Evolutionary conservation across 2,888 invertebrate genomes (phyloP).

Genomic region (Aromia moschata): DNA sequence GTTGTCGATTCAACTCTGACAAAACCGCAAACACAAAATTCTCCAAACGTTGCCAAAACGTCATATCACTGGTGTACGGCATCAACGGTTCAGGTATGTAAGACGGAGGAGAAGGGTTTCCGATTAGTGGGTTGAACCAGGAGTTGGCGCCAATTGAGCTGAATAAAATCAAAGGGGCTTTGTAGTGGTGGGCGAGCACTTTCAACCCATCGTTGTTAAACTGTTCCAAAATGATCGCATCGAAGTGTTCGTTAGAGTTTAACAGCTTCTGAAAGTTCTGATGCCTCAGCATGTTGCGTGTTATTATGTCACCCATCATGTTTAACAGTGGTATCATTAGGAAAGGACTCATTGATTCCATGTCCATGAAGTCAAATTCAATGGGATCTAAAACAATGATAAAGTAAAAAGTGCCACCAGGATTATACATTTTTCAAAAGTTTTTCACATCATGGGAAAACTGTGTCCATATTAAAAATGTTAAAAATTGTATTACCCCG

Average conservation of each 20-base stretch:
- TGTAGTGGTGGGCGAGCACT: constrained; percentile 58
- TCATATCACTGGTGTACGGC: constrained; percentile 62
- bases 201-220: constrained; percentile 64
- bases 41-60: constrained; percentile 65
- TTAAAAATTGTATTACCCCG: too few relatives aligned
- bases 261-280: constrained; percentile 50
- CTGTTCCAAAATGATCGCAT: constrained; percentile 62
- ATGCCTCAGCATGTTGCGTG: constrained; percentile 44
- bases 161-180: constrained; percentile 57
- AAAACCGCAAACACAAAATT: constrained; percentile 60
- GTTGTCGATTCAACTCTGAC: constrained; percentile 33
- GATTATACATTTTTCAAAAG: too few relatives aligned
- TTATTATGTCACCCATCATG: constrained; percentile 26
- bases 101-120: constrained; percentile 63
- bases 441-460: too few relatives aligned
- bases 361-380: background rate
- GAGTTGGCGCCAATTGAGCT: constrained; percentile 63
- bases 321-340: constrained; percentile 27
- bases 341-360: constrained; percentile 8
- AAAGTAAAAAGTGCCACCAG: too few relatives aligned
- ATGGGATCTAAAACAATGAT: background rate
- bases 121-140: constrained; percentile 64
- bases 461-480: too few relatives aligned
- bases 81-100: constrained; percentile 64
- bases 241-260: constrained; percentile 57